These are phyloP conservation scores for Halictus ligatus DNA, from an alignment of 2,888 invertebrate genomes.

Conservation along the genomic window DNA sequence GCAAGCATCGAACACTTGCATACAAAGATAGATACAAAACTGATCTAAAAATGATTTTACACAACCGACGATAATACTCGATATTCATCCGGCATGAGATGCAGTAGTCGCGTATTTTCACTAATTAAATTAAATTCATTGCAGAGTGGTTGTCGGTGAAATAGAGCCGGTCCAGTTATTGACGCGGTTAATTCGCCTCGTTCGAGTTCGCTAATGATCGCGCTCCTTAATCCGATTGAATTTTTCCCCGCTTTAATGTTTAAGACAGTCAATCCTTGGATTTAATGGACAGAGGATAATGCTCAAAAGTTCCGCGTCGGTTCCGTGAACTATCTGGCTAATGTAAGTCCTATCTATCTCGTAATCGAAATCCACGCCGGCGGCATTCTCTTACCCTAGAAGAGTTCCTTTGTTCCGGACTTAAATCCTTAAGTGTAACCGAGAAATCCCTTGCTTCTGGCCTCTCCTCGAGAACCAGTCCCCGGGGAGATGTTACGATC, in stretches of 20 bases:
- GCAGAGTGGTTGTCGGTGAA: neutral
- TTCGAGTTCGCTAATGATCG: constrained; percentile 28
- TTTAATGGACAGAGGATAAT: constrained; percentile 66
- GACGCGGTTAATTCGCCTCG: neutral
- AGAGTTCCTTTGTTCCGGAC: constrained; percentile 73
- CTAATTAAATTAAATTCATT: neutral
- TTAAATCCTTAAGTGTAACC: constrained; percentile 74
- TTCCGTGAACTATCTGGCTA: constrained; percentile 61
- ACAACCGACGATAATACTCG: no score
- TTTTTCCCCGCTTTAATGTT: constrained; percentile 32
- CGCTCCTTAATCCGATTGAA: constrained; percentile 8
- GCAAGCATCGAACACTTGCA: no score
- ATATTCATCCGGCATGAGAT: no score
- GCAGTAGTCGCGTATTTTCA: neutral
- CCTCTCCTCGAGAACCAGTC: constrained; percentile 52
- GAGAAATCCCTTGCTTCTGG: constrained; percentile 59
- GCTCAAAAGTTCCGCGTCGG: constrained; percentile 61
- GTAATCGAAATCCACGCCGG: constrained; percentile 72
- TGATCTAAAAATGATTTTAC: no score
- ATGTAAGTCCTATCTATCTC: constrained; percentile 73
- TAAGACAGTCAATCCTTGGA: constrained; percentile 29
- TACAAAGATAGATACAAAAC: no score
- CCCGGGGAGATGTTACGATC: constrained; percentile 62
- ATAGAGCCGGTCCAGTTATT: neutral
- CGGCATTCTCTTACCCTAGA: constrained; percentile 46